Evolutionary conservation across 2,797 vertebrate species (phyloP).

Genomic region (Kryptolebias ocellatus): DNA sequence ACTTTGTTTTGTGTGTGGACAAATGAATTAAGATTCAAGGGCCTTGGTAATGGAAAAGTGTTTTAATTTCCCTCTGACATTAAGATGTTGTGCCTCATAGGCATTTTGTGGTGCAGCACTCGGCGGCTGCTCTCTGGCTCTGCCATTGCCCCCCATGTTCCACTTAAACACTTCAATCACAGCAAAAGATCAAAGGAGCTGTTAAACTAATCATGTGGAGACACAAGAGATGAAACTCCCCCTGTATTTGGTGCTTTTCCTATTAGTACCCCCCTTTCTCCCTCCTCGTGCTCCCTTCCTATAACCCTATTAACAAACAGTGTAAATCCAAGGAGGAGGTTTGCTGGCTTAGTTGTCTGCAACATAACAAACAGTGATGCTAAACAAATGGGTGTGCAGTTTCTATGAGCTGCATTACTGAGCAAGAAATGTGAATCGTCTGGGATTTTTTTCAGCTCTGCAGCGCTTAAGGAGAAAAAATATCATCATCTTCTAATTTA

Average conservation of each 20-base stretch:
- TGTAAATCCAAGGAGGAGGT: conserved; percentile 75
- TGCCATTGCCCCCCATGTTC: conserved; percentile 91
- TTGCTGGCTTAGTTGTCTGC: conserved; percentile 82
- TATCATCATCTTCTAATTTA: conserved; percentile 26
- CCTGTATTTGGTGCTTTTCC: conserved; percentile 81
- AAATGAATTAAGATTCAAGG: conserved; percentile 94
- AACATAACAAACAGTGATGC: conserved; percentile 79
- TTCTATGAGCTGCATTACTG: conserved; percentile 60
- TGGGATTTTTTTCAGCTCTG: conserved; percentile 28
- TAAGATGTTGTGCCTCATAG: conserved; percentile 95
- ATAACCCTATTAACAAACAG: conserved; percentile 77
- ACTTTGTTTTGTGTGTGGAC: conserved; percentile 85
- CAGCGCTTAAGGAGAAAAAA: conserved; percentile 45
- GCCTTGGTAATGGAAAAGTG: conserved; percentile 92
- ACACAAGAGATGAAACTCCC: conserved; percentile 83
- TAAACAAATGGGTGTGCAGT: conserved; percentile 66
- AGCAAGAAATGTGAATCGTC: conserved; percentile 52
- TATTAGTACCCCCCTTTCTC: conserved; percentile 50
- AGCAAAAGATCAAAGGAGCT: conserved; percentile 95
- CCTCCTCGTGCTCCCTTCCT: conserved; percentile 75
- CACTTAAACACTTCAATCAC: conserved; percentile 97
- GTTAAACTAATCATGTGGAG: conserved; percentile 98
- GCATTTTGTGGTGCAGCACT: conserved; percentile 90
- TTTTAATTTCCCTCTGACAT: conserved; percentile 99
- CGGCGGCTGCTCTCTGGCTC: conserved; percentile 85